A percentile compares a stretch with the other conserved stretches of the same genome.
Conservation (phyloP, 2,888 invertebrate genomes). For the Cheilosia impressa region DNA sequence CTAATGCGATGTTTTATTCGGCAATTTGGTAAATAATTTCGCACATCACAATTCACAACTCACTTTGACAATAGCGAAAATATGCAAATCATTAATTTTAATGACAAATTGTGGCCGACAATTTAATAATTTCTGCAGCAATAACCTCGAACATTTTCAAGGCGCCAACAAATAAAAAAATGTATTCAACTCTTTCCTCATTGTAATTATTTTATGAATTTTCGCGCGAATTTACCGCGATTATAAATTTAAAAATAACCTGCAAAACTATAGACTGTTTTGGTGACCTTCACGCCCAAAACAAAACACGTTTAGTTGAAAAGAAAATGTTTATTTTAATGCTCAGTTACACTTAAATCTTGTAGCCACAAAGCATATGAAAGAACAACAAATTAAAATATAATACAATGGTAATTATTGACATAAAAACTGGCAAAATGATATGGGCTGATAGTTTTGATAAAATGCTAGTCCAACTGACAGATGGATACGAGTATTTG, state of each 20-base stretch:
- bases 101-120: background rate
- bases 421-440: background rate
- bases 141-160: constrained; percentile 26
- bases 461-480: too few relatives aligned
- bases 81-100: constrained; percentile 20
- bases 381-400: constrained; percentile 39
- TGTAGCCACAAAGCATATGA: background rate
- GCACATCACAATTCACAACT: background rate
- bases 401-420: constrained; percentile 18
- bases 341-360: constrained; percentile 29
- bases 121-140: constrained; percentile 31
- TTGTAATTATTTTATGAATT: constrained; percentile 33
- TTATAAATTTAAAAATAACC: constrained; percentile 13
- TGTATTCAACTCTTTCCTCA: constrained; percentile 3
- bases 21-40: too few relatives aligned
- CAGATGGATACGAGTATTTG: too few relatives aligned
- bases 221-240: constrained; percentile 22
- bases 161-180: too few relatives aligned
- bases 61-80: background rate
- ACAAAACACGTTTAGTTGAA: background rate
- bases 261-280: constrained; percentile 5
- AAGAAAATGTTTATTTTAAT: constrained; percentile 41
- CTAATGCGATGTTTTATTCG: too few relatives aligned
- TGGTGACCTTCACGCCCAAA: constrained; percentile 3
- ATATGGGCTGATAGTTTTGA: background rate